Conservation (phyloP, 2,888 invertebrate genomes). For the Cremastinae sp. region DNA sequence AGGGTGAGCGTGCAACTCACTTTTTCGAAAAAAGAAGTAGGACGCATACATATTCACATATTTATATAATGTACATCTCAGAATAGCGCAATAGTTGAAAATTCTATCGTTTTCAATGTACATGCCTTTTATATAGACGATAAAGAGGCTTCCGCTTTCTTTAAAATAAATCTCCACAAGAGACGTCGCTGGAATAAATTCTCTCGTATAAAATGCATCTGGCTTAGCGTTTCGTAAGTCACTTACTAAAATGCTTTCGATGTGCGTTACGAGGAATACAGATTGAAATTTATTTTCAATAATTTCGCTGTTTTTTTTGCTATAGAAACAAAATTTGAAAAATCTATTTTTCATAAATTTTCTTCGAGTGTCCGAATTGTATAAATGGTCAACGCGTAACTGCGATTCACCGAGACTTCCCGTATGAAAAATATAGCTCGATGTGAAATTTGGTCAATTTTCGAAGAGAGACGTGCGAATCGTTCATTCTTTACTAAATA, state of each 20-base stretch:
- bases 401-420: no score
- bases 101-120: conserved; percentile 13
- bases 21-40: conserved; percentile 65
- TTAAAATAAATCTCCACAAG: conserved; percentile 25
- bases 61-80: conserved; percentile 59
- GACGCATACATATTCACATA: conserved; percentile 61
- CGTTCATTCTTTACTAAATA: not conserved
- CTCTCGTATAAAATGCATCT: conserved; percentile 48
- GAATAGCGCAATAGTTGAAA: conserved; percentile 25
- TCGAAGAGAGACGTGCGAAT: not conserved
- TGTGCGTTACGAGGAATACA: not conserved
- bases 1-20: conserved; percentile 22
- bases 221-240: conserved; percentile 41
- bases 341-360: no score
- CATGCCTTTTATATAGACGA: not conserved
- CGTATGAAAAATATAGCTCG: not conserved
- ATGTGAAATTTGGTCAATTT: not conserved
- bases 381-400: no score
- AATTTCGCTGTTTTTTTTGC: not conserved
- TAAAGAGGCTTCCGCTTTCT: conserved; percentile 2
- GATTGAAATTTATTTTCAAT: conserved; percentile 1
- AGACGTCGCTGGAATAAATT: conserved; percentile 23
- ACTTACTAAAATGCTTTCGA: conserved; percentile 24
- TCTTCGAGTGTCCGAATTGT: no score
- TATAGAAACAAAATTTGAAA: no score